Evolutionary conservation across 2,797 vertebrate species (phyloP).

Genomic region (Micropoecilia bifurca): DNA sequence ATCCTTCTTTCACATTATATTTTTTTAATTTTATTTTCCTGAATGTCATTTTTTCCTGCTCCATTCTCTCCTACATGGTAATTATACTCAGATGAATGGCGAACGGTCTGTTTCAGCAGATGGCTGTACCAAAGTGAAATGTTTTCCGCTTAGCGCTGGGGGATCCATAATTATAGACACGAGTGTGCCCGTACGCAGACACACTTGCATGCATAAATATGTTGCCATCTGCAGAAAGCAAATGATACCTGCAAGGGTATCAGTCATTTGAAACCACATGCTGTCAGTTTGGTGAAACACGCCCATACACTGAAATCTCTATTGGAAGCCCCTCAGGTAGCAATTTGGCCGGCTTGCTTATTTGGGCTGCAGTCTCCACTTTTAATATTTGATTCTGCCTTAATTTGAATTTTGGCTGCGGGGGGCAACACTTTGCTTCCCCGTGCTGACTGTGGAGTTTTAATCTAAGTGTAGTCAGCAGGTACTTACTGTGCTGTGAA

Average conservation of each 20-base stretch:
- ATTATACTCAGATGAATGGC: slow-evolving; percentile 77
- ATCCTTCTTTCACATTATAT: slow-evolving; percentile 35
- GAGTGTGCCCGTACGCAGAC: slow-evolving; percentile 30
- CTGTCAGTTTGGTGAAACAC: slow-evolving; percentile 68
- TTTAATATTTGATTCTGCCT: slow-evolving; percentile 42
- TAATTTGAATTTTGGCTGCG: slow-evolving; percentile 46
- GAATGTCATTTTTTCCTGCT: slow-evolving; percentile 71
- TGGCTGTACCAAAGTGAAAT: slow-evolving; percentile 77
- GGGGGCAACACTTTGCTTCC: slow-evolving; percentile 36
- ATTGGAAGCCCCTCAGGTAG: slow-evolving; percentile 61
- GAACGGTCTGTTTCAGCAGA: slow-evolving; percentile 79
- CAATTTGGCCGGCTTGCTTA: slow-evolving; percentile 27
- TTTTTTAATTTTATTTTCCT: slow-evolving; percentile 33
- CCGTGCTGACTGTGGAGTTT: slow-evolving; percentile 15
- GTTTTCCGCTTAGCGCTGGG: slow-evolving; percentile 71
- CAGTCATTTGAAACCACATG: slow-evolving; percentile 73
- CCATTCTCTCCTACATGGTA: slow-evolving; percentile 66
- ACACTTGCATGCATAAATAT: slow-evolving; percentile 29
- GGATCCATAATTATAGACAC: slow-evolving; percentile 81
- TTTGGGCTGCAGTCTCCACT: slow-evolving; percentile 30
- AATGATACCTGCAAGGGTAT: slow-evolving; percentile 79
- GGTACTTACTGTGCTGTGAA: slow-evolving; percentile 4
- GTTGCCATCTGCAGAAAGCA: slow-evolving; percentile 75
- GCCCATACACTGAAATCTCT: slow-evolving; percentile 68
- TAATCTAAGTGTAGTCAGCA: slow-evolving; percentile 21